phyloP scores from a whole-genome alignment of 2,113 vertebrate species.

The Physeter macrocephalus region DNA sequence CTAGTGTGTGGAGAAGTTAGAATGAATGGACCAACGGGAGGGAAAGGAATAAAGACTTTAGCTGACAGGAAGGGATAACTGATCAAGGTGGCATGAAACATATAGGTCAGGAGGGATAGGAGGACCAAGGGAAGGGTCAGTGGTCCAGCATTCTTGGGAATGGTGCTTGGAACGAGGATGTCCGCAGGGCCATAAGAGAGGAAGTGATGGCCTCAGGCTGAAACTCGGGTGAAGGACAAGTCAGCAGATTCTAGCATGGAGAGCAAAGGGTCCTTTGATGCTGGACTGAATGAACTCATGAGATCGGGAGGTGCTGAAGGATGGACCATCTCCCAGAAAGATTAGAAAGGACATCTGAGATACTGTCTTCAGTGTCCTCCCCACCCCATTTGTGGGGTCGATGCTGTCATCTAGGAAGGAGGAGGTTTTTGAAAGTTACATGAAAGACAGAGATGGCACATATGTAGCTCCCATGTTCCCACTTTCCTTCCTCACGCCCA shows the following conservation, averaged over 20 bases:
- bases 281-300: background rate
- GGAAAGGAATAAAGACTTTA: background rate
- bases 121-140: background rate
- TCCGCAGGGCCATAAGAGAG: background rate
- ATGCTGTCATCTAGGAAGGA: background rate
- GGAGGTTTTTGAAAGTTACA: background rate
- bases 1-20: background rate
- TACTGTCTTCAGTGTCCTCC: background rate
- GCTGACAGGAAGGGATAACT: background rate
- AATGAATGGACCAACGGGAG: background rate
- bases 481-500: background rate
- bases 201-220: background rate
- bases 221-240: background rate
- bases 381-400: background rate
- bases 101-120: background rate
- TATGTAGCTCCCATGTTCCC: accelerated
- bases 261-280: background rate
- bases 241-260: background rate
- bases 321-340: background rate
- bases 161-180: background rate
- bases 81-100: background rate
- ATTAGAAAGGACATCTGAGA: background rate
- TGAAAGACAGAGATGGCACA: background rate
- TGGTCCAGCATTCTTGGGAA: background rate
- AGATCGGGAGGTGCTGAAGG: background rate